Percentiles rank a stretch among this genome's conserved stretches.
Conservation (phyloP, 2,888 invertebrate genomes). For the Gymnocheta viridis region DNA sequence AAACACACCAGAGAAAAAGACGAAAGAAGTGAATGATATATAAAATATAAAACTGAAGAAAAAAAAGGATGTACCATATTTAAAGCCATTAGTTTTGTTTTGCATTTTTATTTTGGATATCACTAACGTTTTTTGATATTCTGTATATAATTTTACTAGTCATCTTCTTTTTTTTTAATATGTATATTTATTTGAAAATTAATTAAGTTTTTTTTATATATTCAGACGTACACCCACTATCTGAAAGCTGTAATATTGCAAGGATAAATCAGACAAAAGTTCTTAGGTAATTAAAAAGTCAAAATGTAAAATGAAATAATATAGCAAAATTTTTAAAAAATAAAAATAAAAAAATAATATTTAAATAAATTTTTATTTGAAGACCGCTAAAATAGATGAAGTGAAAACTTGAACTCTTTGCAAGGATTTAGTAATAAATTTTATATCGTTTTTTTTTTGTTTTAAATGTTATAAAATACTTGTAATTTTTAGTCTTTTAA, state of each 20-base stretch:
- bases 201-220: conserved; percentile 56
- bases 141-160: conserved; percentile 9
- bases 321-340: neutral
- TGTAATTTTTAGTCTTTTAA: too few relatives aligned
- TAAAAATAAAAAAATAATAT: neutral
- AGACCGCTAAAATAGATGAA: too few relatives aligned
- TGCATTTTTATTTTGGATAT: conserved; percentile 2
- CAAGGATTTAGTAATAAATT: too few relatives aligned
- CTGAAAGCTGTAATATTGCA: neutral
- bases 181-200: conserved; percentile 39
- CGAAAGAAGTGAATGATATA: neutral
- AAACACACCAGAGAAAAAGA: neutral
- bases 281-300: conserved; percentile 7
- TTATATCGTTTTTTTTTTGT: too few relatives aligned
- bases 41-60: neutral
- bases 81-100: conserved; percentile 56
- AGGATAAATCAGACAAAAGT: neutral
- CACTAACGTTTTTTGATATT: conserved; percentile 1
- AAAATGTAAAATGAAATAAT: neutral
- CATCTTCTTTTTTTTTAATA: conserved; percentile 52
- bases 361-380: neutral
- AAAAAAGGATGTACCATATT: conserved; percentile 52
- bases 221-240: neutral
- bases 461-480: too few relatives aligned
- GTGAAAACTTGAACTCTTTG: too few relatives aligned